phyloP scores from a whole-genome alignment of 2,797 vertebrate species.

The Heliangelus exortis region DNA sequence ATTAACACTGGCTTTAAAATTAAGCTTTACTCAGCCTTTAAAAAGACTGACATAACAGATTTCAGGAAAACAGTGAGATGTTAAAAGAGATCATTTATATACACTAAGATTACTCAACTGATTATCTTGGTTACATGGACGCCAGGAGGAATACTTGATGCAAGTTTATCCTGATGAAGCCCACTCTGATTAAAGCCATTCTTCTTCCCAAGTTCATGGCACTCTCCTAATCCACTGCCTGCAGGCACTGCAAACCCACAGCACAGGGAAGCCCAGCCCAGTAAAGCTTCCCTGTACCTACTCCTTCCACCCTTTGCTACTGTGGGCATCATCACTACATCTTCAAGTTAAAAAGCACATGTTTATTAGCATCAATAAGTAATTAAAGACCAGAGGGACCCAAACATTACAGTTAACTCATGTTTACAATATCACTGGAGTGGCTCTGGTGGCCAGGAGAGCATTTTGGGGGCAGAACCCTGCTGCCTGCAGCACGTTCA shows the following conservation, averaged over 20 bases:
- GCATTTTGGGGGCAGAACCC: neutral
- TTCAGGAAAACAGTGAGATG: neutral
- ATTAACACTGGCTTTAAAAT: neutral
- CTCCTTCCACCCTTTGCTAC: neutral
- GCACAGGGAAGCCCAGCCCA: neutral
- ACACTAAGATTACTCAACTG: neutral
- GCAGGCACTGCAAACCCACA: neutral
- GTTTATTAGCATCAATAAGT: neutral
- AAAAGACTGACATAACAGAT: neutral
- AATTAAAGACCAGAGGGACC: neutral
- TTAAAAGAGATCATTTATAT: neutral
- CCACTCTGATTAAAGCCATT: neutral
- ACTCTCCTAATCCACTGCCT: neutral
- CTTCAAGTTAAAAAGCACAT: neutral
- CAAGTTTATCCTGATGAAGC: neutral
- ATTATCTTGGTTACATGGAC: neutral
- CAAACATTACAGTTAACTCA: neutral
- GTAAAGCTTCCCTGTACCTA: neutral
- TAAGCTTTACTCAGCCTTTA: neutral
- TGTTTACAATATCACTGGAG: neutral
- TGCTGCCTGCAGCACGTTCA: neutral
- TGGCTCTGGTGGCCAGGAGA: neutral
- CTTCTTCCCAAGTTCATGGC: neutral
- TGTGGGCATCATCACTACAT: rapidly evolving
- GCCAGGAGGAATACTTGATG: neutral